Base-by-base conservation (phyloP, 2,113 vertebrate genomes). In the Acanthochromis polyacanthus region DNA sequence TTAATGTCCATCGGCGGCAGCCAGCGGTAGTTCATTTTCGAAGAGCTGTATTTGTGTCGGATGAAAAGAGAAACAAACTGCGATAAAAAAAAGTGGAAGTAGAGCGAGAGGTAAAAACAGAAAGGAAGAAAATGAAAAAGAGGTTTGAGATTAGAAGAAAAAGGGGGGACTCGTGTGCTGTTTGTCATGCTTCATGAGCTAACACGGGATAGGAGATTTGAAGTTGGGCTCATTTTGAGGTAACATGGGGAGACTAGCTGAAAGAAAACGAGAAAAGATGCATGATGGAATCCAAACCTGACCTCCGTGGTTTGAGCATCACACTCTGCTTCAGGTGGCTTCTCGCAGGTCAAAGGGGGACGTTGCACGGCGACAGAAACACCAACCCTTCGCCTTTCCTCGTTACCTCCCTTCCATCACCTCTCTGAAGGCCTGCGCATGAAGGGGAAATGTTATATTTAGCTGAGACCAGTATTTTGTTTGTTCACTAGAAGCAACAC, bases 381-480 rank as follows among this genome's bases (percentile, higher is more conserved):
- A 30, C 30, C 30, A 43, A 23, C 48, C 48, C 28, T 65, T 53
- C 55, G 17, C 43, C 16, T 75, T 68, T 45, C 46, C 40, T 38
- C 1, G 0, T 25, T 40, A 32, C 40, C 59, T 17, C 23, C 12
- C 71, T 43, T 68, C 66, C 15, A 1, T 57, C 71, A 25, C 55
- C 25, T 71, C 81, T 78, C 84, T 77, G 71, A 69, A 81, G 76
- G 79, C 80, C 78, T 56, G 75, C 3, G 51, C 78, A 83, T 36
- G 46, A 81, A 89, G 83, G 84, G 84, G 84, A 92, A 91, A 89
- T 87, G 75, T 88, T 94, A 88, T 92, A 90, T 94, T 94, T 93
- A 93, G 93, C 93, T 89, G 90, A 88, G 75, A 87, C 87, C 90
- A 89, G 89, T 89, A 82, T 92, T 93, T 92, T 91, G 90, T 93